Percentiles rank a stretch among this genome's conserved stretches.
These are phyloP conservation scores for Actinostola sp. DNA, from an alignment of 92 coral and sea anemone genomes.

Conservation along the genomic window DNA sequence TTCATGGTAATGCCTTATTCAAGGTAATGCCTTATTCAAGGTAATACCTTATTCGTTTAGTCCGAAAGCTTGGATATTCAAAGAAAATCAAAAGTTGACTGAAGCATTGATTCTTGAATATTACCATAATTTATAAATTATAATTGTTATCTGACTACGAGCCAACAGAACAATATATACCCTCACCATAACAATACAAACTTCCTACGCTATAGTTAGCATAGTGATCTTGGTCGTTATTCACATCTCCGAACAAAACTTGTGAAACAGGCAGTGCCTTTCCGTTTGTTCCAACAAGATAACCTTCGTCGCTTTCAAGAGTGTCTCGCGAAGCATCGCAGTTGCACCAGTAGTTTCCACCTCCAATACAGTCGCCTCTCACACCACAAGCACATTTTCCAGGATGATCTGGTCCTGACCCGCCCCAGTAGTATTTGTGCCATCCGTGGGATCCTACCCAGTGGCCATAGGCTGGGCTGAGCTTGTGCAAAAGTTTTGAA, in stretches of 20 bases:
- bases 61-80: no score
- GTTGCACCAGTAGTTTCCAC: conserved; percentile 54
- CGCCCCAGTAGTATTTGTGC: conserved; percentile 82
- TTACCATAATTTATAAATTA: no score
- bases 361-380: conserved; percentile 45
- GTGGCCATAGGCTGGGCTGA: conserved; percentile 47
- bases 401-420: conserved; percentile 40
- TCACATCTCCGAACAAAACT: conserved; percentile 69
- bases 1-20: no score
- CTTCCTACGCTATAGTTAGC: conserved; percentile 82
- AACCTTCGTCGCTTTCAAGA: conserved; percentile 66
- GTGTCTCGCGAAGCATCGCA: conserved; percentile 67
- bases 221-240: conserved; percentile 24
- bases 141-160: no score
- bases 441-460: conserved; percentile 78
- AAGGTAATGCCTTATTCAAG: no score
- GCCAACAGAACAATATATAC: not conserved
- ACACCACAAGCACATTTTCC: conserved; percentile 76
- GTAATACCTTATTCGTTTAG: no score
- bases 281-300: conserved; percentile 45
- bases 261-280: conserved; percentile 70
- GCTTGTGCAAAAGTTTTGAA: conserved; percentile 53
- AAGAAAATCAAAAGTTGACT: no score
- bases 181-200: conserved; percentile 72
- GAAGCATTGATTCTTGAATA: no score